Conservation (phyloP, 2,797 vertebrate species). For the Distichodus sexfasciatus region DNA sequence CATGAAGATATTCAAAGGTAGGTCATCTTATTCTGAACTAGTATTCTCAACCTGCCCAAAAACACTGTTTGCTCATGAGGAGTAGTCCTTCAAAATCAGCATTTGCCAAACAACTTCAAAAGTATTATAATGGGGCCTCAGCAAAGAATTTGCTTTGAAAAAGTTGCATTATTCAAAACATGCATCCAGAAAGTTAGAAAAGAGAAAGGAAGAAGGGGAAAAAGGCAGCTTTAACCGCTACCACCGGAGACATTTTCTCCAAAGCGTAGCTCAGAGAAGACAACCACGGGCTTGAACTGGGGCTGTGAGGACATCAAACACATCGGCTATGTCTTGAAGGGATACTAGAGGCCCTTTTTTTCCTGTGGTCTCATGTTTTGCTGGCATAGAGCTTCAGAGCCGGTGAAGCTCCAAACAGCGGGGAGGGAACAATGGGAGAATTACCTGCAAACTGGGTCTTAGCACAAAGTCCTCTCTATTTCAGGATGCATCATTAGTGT, state of each 20-base stretch:
- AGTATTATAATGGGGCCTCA: slow-evolving; percentile 33
- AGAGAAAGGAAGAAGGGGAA: slow-evolving; percentile 40
- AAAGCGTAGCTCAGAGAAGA: slow-evolving; percentile 60
- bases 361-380: slow-evolving; percentile 48
- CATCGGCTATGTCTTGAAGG: slow-evolving; percentile 56
- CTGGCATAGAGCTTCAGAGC: slow-evolving; percentile 59
- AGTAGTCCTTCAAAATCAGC: slow-evolving; percentile 33
- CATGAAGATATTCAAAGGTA: slow-evolving; percentile 30
- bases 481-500: slow-evolving; percentile 74
- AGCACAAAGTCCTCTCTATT: slow-evolving; percentile 56
- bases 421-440: slow-evolving; percentile 56
- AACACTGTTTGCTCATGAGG: slow-evolving; percentile 34
- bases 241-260: slow-evolving; percentile 45
- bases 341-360: slow-evolving; percentile 51
- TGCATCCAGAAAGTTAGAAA: slow-evolving; percentile 53
- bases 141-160: slow-evolving; percentile 33
- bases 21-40: slow-evolving; percentile 8
- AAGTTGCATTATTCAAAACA: slow-evolving; percentile 56
- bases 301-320: slow-evolving; percentile 68
- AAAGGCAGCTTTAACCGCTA: slow-evolving; percentile 31
- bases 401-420: slow-evolving; percentile 53
- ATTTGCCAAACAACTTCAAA: slow-evolving; percentile 42
- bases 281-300: slow-evolving; percentile 56
- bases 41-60: slow-evolving; percentile 25
- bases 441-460: slow-evolving; percentile 65